phyloP scores from a whole-genome alignment of 2,888 invertebrate genomes.

The Anticlea derivata region DNA sequence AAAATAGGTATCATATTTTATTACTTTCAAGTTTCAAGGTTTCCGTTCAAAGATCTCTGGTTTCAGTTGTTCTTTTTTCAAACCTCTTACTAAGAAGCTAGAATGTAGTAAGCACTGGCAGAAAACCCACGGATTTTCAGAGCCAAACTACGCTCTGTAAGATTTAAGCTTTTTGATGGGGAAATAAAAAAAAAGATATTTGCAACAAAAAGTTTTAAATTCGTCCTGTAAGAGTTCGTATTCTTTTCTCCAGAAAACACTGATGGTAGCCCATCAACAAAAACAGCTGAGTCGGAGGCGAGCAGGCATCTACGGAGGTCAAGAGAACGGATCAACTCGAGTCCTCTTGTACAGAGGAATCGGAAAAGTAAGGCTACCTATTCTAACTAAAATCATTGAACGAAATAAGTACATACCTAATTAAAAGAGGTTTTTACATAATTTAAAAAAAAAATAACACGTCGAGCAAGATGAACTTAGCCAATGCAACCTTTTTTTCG shows the following conservation, averaged over 20 bases:
- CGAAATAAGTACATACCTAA: too few species aligned
- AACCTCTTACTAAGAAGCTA: not conserved
- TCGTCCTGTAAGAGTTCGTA: not conserved
- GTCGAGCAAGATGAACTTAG: not conserved
- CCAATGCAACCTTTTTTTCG: not conserved
- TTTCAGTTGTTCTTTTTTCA: not conserved
- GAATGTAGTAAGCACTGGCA: not conserved
- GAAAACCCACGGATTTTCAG: too few species aligned
- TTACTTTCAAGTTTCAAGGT: not conserved
- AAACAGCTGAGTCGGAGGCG: conserved; percentile 66
- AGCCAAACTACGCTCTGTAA: too few species aligned
- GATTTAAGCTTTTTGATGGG: too few species aligned
- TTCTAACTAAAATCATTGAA: too few species aligned
- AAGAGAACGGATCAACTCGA: conserved; percentile 72
- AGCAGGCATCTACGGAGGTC: conserved; percentile 67
- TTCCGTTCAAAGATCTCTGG: too few species aligned
- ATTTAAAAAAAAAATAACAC: too few species aligned
- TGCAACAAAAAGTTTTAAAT: not conserved
- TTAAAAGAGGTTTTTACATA: too few species aligned
- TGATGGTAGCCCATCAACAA: conserved; percentile 68
- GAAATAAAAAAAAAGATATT: too few species aligned
- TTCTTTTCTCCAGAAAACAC: conserved; percentile 60
- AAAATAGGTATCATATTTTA: too few species aligned
- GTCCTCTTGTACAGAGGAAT: conserved; percentile 72
- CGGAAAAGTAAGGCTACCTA: conserved; percentile 61